phyloP scores from a whole-genome alignment of 2,888 invertebrate genomes.

The Andrena praecox region DNA sequence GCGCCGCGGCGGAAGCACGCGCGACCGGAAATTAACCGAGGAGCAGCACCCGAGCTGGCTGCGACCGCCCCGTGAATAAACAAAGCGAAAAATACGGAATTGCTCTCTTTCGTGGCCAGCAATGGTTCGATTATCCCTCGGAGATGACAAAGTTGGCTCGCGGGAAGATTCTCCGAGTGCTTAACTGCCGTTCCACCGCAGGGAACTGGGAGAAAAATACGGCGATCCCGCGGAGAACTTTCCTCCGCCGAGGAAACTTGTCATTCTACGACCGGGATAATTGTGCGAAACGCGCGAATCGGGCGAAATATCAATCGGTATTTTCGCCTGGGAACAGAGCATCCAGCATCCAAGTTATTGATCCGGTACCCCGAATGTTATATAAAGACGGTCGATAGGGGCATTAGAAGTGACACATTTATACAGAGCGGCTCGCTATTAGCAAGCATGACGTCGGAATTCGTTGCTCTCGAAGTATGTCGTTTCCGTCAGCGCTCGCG shows the following conservation, averaged over 20 bases:
- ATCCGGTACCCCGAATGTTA: no score
- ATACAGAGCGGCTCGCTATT: no score
- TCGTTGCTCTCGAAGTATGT: neutral
- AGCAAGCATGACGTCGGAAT: no score
- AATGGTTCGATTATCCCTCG: constrained; percentile 13
- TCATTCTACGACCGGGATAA: neutral
- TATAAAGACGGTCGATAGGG: no score
- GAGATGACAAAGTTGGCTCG: constrained; percentile 32
- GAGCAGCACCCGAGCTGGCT: constrained; percentile 28
- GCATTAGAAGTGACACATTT: no score
- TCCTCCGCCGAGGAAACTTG: neutral
- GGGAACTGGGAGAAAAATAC: neutral
- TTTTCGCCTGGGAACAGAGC: neutral
- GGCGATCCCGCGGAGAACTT: constrained; percentile 4
- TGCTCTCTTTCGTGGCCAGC: neutral
- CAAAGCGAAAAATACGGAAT: constrained; percentile 54
- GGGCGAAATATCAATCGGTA: constrained; percentile 2
- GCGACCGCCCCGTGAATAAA: constrained; percentile 45
- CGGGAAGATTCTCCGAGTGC: neutral
- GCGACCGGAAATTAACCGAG: constrained; percentile 73
- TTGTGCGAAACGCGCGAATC: neutral
- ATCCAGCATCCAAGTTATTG: no score
- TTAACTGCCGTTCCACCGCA: neutral
- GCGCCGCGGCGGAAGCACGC: constrained; percentile 35
- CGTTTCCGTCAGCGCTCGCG: neutral